Conservation (phyloP, 2,797 vertebrate genomes). For the Epinephelus malabaricus region DNA sequence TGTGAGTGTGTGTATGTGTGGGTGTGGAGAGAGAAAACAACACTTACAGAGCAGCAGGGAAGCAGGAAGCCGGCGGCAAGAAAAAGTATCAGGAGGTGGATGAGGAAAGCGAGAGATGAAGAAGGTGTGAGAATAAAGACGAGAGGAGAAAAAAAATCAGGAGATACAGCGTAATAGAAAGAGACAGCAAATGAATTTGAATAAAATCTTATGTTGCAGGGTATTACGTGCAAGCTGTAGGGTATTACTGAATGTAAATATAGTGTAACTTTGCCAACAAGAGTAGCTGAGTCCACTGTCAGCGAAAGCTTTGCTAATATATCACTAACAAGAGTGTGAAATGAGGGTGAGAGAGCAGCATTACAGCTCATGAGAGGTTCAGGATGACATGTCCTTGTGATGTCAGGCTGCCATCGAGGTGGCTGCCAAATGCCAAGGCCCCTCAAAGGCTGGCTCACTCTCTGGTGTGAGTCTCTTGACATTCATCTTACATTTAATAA, state of each 20-base stretch:
- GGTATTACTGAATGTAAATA: slow-evolving; percentile 41
- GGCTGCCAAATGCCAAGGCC: slow-evolving; percentile 70
- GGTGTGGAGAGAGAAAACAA: slow-evolving; percentile 30
- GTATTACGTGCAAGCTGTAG: slow-evolving; percentile 18
- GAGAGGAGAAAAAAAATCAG: not conserved
- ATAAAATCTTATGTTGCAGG: slow-evolving; percentile 14
- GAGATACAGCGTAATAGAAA: slow-evolving; percentile 13
- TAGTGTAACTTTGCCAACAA: slow-evolving; percentile 46
- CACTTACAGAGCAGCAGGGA: slow-evolving; percentile 40
- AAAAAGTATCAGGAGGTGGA: slow-evolving; percentile 38
- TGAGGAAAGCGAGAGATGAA: slow-evolving; percentile 31
- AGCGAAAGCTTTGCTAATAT: slow-evolving; percentile 29
- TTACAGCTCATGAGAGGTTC: slow-evolving; percentile 49
- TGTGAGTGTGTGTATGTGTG: slow-evolving; percentile 37
- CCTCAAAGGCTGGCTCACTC: slow-evolving; percentile 53
- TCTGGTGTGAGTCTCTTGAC: slow-evolving; percentile 50
- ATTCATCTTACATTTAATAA: slow-evolving; percentile 72
- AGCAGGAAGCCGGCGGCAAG: slow-evolving; percentile 36
- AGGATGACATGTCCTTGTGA: slow-evolving; percentile 69
- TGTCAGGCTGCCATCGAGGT: slow-evolving; percentile 54
- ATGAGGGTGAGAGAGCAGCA: slow-evolving; percentile 33
- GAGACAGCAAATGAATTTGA: slow-evolving; percentile 2
- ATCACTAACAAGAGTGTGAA: slow-evolving; percentile 44
- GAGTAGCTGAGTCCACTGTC: slow-evolving; percentile 18
- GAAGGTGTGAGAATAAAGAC: slow-evolving; percentile 21